A percentile compares a stretch with the other conserved stretches of the same genome.
Conservation (phyloP, 2,113 vertebrate species). For the Passer montanus region DNA sequence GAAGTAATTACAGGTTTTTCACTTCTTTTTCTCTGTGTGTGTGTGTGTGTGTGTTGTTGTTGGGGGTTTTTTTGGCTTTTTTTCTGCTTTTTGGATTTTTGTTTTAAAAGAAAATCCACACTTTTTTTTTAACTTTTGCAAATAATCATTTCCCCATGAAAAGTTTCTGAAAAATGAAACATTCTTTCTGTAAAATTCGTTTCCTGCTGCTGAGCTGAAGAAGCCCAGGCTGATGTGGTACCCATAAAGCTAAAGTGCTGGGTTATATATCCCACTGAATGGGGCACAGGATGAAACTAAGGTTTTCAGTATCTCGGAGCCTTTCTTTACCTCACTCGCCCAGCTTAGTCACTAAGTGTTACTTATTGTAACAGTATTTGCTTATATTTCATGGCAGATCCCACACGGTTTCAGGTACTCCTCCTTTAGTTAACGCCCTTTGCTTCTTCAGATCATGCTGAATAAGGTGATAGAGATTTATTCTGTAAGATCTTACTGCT, state of each 20-base stretch:
- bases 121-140: not conserved
- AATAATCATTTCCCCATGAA: not conserved
- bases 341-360: not conserved
- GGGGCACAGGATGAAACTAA: not conserved
- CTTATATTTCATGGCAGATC: not conserved
- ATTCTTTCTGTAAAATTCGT: not conserved
- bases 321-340: not conserved
- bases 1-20: constrained; percentile 56
- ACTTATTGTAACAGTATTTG: not conserved
- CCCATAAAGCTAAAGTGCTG: not conserved
- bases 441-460: not conserved
- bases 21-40: not conserved
- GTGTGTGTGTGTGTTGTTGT: not conserved
- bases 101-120: constrained; percentile 19
- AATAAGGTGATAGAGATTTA: not conserved
- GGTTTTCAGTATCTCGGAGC: not conserved
- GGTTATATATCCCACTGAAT: not conserved
- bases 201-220: not conserved
- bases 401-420: not conserved
- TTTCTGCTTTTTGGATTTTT: not conserved
- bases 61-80: not conserved
- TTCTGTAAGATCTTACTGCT: not conserved
- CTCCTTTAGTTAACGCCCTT: not conserved
- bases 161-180: not conserved
- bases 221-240: not conserved